phyloP scores from a whole-genome alignment of 2,797 vertebrate species.

The Pseudochromis fuscus region DNA sequence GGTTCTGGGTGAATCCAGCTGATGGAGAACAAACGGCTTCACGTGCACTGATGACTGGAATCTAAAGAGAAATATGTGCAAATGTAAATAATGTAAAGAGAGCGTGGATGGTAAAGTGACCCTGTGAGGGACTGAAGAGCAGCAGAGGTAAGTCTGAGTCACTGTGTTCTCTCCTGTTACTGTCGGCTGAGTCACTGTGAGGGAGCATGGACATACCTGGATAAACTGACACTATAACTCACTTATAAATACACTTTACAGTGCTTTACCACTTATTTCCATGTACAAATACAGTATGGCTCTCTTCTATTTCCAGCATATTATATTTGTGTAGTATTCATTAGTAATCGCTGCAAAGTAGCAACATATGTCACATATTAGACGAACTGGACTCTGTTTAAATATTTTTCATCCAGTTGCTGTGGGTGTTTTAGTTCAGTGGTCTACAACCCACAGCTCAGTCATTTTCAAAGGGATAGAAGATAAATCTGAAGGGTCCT shows the following conservation, averaged over 20 bases:
- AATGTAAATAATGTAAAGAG: constrained; percentile 44
- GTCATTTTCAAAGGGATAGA: no score
- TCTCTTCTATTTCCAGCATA: no score
- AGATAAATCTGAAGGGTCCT: no score
- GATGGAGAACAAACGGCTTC: constrained; percentile 34
- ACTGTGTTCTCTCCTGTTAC: constrained; percentile 19
- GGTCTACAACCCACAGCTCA: no score
- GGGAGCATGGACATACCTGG: no score
- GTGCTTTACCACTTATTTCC: neutral
- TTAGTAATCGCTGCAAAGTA: no score
- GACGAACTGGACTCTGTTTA: no score
- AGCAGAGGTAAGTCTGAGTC: constrained; percentile 70
- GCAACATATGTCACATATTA: no score
- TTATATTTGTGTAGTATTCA: no score
- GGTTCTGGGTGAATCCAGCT: constrained; percentile 38
- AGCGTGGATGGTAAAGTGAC: constrained; percentile 41
- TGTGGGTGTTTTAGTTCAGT: no score
- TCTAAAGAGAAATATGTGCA: constrained; percentile 10
- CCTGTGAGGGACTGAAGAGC: constrained; percentile 36
- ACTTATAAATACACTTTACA: neutral
- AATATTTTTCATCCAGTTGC: no score
- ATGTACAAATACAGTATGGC: neutral
- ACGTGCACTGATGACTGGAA: constrained; percentile 18
- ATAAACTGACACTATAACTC: neutral
- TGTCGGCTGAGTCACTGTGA: neutral